These are phyloP conservation scores for Drosophila neonasuta DNA, from an alignment of 2,888 invertebrate genomes.

Conservation along the genomic window DNA sequence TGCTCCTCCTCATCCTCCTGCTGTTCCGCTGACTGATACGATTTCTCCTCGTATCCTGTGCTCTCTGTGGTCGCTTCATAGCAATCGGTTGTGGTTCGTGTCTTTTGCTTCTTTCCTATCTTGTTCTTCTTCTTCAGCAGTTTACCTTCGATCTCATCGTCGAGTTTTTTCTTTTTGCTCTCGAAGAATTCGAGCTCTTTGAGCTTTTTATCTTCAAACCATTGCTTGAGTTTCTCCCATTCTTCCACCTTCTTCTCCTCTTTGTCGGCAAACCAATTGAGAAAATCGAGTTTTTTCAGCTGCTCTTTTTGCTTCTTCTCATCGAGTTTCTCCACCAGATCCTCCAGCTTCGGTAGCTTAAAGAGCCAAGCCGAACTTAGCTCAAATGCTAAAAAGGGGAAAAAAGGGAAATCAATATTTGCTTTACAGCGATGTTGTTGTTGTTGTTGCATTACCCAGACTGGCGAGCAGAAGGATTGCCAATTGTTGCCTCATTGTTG, in stretches of 20 bases:
- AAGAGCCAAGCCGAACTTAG: slow-evolving; percentile 47
- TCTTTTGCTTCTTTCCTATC: slow-evolving; percentile 9
- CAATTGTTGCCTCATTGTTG: slow-evolving; percentile 52
- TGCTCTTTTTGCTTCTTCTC: slow-evolving; percentile 52
- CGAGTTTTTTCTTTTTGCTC: slow-evolving; percentile 50
- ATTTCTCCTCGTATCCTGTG: slow-evolving; percentile 15
- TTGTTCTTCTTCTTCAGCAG: slow-evolving; percentile 41
- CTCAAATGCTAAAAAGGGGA: slow-evolving; percentile 41
- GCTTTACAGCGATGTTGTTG: no score
- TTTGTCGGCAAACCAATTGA: slow-evolving; percentile 55
- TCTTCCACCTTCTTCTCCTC: slow-evolving; percentile 53
- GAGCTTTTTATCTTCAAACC: slow-evolving; percentile 62
- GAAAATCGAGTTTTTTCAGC: slow-evolving; percentile 60
- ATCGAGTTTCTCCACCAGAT: slow-evolving; percentile 35
- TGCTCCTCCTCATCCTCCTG: slow-evolving; percentile 8
- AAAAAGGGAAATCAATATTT: no score
- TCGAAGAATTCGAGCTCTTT: slow-evolving; percentile 58
- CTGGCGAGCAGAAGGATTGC: slow-evolving; percentile 51
- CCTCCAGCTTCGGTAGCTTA: slow-evolving; percentile 57
- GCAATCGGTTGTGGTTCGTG: slow-evolving; percentile 43
- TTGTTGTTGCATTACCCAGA: slow-evolving; percentile 47
- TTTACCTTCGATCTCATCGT: slow-evolving; percentile 43
- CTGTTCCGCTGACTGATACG: slow-evolving; percentile 22
- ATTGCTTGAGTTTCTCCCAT: slow-evolving; percentile 62
- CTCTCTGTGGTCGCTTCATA: slow-evolving; percentile 25